These are phyloP conservation scores for Diarsia mendica DNA, from an alignment of 2,888 invertebrate species.

Conservation along the genomic window DNA sequence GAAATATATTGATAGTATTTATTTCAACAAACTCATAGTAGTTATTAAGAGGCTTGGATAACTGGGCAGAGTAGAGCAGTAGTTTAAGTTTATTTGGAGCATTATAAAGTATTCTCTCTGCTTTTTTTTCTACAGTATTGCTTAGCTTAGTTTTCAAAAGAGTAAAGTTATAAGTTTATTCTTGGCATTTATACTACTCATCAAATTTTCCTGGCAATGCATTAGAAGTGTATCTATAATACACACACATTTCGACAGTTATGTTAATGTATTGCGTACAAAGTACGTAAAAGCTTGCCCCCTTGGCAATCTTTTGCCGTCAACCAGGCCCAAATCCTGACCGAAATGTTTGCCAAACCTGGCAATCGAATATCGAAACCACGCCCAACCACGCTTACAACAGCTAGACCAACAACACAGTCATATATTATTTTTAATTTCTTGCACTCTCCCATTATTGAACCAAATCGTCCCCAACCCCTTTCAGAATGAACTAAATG, in stretches of 20 bases:
- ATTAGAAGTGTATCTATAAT: no score
- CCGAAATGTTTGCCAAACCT: not conserved
- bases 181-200: no score
- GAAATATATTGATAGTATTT: constrained; percentile 59
- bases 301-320: not conserved
- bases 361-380: no score
- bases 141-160: not conserved
- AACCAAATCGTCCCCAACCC: not conserved
- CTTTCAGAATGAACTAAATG: not conserved
- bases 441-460: not conserved
- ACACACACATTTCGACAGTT: not conserved
- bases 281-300: no score
- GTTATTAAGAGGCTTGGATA: constrained; percentile 15
- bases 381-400: not conserved
- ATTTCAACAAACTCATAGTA: constrained; percentile 56
- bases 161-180: not conserved
- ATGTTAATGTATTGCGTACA: not conserved
- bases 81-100: not conserved
- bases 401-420: not conserved
- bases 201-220: not conserved
- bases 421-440: not conserved
- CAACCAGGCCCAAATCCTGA: not conserved
- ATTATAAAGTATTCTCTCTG: not conserved
- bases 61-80: constrained; percentile 8
- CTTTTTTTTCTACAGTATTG: not conserved